These are phyloP conservation scores for Eulemur mongoz DNA, from an alignment of 2,797 vertebrate species.

Conservation along the genomic window DNA sequence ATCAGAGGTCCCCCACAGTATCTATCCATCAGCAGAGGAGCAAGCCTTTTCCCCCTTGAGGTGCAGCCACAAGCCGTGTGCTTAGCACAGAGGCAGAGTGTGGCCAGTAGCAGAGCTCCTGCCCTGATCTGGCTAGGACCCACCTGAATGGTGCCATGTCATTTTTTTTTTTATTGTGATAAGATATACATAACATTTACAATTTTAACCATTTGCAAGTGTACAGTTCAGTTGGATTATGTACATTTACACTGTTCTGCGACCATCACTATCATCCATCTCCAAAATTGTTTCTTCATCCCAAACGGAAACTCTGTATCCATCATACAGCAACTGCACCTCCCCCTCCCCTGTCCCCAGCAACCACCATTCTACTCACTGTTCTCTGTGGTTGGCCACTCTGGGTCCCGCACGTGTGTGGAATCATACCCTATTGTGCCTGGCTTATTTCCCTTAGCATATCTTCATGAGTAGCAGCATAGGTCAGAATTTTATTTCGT, in stretches of 20 bases:
- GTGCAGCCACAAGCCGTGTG: background rate
- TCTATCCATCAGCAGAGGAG: background rate
- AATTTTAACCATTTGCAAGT: background rate
- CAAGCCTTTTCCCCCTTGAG: background rate
- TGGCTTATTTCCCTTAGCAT: background rate
- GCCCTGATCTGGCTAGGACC: background rate
- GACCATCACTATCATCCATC: background rate
- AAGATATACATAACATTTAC: background rate
- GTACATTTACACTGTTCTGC: background rate
- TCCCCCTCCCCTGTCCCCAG: background rate
- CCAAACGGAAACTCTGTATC: rapidly evolving
- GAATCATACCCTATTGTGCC: background rate
- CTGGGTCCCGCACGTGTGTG: rapidly evolving
- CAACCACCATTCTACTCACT: background rate
- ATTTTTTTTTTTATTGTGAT: background rate
- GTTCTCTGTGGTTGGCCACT: background rate
- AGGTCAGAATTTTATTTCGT: background rate
- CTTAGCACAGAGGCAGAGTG: background rate
- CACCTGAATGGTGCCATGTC: background rate
- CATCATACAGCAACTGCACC: too few relatives aligned
- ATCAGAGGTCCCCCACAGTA: background rate
- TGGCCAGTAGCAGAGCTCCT: background rate
- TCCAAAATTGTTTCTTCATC: background rate
- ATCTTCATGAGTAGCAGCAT: background rate
- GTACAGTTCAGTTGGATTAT: too few relatives aligned